Conservation (phyloP, 2,113 vertebrate genomes). For the Pelmatolapia mariae region DNA sequence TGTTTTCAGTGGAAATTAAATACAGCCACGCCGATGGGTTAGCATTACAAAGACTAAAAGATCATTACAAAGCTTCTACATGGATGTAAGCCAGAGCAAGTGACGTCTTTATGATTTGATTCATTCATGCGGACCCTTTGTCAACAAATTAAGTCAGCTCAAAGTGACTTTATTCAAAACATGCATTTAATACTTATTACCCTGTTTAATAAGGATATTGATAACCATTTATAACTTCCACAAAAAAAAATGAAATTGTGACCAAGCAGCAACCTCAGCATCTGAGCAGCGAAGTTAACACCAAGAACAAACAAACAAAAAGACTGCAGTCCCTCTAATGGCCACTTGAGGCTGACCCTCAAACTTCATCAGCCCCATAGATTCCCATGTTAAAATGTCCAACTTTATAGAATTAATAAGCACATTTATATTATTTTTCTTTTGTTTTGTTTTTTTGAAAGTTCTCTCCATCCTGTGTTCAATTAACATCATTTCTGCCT, state of each 20-base stretch:
- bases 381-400: not conserved
- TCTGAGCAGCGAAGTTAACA: not conserved
- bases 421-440: not conserved
- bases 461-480: not conserved
- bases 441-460: not conserved
- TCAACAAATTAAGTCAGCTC: not conserved
- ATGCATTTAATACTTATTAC: not conserved
- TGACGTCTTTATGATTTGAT: not conserved
- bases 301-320: not conserved
- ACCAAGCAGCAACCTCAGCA: not conserved
- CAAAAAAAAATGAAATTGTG: not conserved
- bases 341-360: not conserved
- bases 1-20: not conserved
- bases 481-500: not conserved
- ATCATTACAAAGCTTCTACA: not conserved
- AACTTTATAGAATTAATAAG: not conserved
- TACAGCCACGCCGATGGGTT: not conserved
- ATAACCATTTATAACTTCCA: not conserved
- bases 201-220: not conserved
- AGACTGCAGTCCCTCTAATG: not conserved
- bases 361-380: not conserved
- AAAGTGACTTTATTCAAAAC: not conserved
- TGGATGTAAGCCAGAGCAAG: not conserved
- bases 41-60: not conserved
- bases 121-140: rapidly evolving